Evolutionary conservation across 2,888 invertebrate genomes (phyloP).

Genomic region (Gasteruption jaculator): DNA sequence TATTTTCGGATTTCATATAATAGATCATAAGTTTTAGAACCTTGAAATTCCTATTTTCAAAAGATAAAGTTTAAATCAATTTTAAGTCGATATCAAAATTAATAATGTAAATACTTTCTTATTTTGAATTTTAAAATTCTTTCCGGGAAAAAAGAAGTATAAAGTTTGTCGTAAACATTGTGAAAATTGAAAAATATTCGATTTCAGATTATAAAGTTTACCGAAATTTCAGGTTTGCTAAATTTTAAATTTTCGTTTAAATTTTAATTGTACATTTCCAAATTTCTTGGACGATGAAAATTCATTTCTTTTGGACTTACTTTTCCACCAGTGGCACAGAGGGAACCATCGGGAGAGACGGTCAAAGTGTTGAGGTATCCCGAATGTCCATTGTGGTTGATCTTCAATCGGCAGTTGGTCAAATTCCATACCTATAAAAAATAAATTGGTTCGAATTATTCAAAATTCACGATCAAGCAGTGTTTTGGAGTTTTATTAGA

Average conservation of each 20-base stretch:
- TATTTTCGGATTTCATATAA: not conserved
- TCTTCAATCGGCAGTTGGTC: slow-evolving; percentile 97
- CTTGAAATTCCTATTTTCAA: too few species aligned
- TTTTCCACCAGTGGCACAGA: slow-evolving; percentile 99
- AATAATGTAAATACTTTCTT: too few species aligned
- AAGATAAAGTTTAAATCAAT: too few species aligned
- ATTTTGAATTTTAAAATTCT: too few species aligned
- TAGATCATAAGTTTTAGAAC: too few species aligned
- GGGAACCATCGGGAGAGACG: slow-evolving; percentile 97
- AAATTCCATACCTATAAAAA: slow-evolving; percentile 86
- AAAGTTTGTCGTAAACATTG: too few species aligned
- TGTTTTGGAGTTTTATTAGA: not conserved
- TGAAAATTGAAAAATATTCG: not conserved
- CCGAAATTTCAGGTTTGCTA: too few species aligned
- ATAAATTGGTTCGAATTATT: not conserved
- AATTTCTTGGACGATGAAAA: slow-evolving; percentile 8
- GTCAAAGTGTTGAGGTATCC: slow-evolving; percentile 98
- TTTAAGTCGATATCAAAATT: too few species aligned
- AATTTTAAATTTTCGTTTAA: slow-evolving; percentile 4
- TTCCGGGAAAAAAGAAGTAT: too few species aligned
- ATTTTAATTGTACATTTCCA: too few species aligned
- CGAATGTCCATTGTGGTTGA: slow-evolving; percentile 95
- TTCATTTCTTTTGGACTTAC: too few species aligned
- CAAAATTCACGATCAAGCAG: slow-evolving; percentile 1
- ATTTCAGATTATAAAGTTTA: not conserved